phyloP scores from a whole-genome alignment of 2,888 invertebrate genomes.

The Phalangium opilio region DNA sequence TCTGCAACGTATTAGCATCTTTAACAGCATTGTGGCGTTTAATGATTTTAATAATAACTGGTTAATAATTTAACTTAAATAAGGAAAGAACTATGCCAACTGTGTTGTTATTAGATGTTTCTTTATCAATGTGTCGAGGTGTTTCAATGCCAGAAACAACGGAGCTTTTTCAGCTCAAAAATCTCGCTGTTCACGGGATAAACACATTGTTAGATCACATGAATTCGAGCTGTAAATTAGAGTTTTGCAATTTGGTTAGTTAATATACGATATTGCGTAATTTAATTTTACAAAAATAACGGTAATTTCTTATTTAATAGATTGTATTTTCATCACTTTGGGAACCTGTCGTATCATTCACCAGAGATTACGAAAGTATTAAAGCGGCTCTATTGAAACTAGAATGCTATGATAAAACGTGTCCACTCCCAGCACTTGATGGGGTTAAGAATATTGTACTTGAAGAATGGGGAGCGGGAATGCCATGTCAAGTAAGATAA shows the following conservation, averaged over 20 bases:
- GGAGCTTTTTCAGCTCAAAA: constrained; percentile 41
- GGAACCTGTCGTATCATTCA: constrained; percentile 54
- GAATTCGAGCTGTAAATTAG: constrained; percentile 46
- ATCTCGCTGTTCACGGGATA: constrained; percentile 49
- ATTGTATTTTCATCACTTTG: constrained; percentile 32
- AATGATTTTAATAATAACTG: no score
- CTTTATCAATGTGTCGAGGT: constrained; percentile 52
- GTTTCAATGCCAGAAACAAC: constrained; percentile 36
- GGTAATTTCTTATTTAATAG: neutral
- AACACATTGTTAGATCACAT: constrained; percentile 49
- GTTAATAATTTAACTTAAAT: no score
- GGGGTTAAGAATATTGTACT: constrained; percentile 62
- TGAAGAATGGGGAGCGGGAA: constrained; percentile 72
- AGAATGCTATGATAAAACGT: constrained; percentile 74
- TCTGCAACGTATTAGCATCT: no score
- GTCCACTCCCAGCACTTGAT: constrained; percentile 59
- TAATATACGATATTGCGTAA: neutral
- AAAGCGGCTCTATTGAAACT: constrained; percentile 55
- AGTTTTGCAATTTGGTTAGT: constrained; percentile 50
- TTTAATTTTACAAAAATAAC: no score
- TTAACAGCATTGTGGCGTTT: no score
- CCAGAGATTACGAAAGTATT: constrained; percentile 68
- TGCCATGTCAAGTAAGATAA: constrained; percentile 64
- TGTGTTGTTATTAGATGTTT: constrained; percentile 52
- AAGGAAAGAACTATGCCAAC: constrained; percentile 57